Evolutionary conservation across 2,113 vertebrate species (phyloP), one percentile per base, ranked within the genome.

Genomic region (Lophura nycthemera): DNA sequence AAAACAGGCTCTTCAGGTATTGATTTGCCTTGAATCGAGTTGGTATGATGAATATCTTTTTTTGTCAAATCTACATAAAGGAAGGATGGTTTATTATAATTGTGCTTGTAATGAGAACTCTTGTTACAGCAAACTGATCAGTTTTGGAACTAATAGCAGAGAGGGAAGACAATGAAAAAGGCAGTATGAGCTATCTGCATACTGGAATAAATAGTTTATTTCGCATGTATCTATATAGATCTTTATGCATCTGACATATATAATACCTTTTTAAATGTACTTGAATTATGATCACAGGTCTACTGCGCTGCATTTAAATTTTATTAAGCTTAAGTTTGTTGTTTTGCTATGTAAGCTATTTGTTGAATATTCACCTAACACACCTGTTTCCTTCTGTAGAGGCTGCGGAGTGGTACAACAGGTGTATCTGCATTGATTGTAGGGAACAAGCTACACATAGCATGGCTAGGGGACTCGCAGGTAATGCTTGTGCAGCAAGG

Each of bases 391-490:
- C 47, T 82, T 65, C 72, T 36, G 9, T 61, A 99, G 99, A 98
- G 98, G 85, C 98, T 99, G 73, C 98, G 99, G 65, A 99, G 99
- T 3, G 99, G 99, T 77, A 98, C 98, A 30, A 99, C 99, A 0
- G 99, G 98, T 0, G 98, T 99, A 40, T 98, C 98, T 0, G 98
- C 97, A 0, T 93, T 99, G 92, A 96, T 99, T 47, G 96, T 97
- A 1, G 98, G 97, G 32, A 97, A 94, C 59, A 94, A 96, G 59
- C 95, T 99, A 5, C 98, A 98, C 6, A 91, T 99, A 18, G 98
- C 99, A 17, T 99, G 99, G 99, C 98, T 99, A 1, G 99, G 99
- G 42, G 99, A 99, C 97, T 99, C 99, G 0, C 99, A 99, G 94
- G 98, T 98, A 36, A 94, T 99, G 91, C 97, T 99, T 83, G 98